A percentile compares a stretch with the other conserved stretches of the same genome.
phyloP scores from a whole-genome alignment of 2,113 vertebrate genomes.

The Sturnus vulgaris region DNA sequence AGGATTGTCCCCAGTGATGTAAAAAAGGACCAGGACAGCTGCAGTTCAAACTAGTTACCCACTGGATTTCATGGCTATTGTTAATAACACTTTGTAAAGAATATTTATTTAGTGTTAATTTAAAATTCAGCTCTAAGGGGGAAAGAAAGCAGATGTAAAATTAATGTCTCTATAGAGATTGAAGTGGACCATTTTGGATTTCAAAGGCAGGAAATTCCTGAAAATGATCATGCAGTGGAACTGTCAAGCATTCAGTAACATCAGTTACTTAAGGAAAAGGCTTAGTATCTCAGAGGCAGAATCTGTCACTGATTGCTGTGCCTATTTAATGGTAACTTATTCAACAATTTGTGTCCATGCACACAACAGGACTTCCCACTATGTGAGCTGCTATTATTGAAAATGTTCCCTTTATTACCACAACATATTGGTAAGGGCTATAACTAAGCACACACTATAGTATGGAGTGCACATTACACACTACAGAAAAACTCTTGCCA shows the following conservation, averaged over 20 bases:
- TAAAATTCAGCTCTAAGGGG: not conserved
- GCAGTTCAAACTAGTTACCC: not conserved
- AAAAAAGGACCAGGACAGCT: not conserved
- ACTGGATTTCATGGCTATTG: not conserved
- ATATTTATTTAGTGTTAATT: constrained; percentile 44
- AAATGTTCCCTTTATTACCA: not conserved
- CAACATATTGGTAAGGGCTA: not conserved
- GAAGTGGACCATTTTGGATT: constrained; percentile 5
- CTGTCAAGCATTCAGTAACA: not conserved
- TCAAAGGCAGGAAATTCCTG: constrained; percentile 36
- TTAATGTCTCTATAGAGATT: not conserved
- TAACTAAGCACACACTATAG: not conserved
- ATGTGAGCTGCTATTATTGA: not conserved
- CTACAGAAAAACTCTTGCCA: not conserved
- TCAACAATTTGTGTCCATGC: not conserved
- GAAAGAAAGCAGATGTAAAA: not conserved
- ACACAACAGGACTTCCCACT: not conserved
- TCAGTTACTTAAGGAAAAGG: not conserved
- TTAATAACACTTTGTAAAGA: constrained; percentile 23
- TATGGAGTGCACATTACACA: no score
- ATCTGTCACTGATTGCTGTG: not conserved
- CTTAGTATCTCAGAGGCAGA: not conserved
- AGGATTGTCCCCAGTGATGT: not conserved
- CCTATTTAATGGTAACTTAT: not conserved
- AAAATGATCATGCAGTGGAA: not conserved